Percentiles rank a stretch among this genome's conserved stretches.
Conservation (phyloP, 2,113 vertebrate genomes). For the Cranoglanis bouderius region DNA sequence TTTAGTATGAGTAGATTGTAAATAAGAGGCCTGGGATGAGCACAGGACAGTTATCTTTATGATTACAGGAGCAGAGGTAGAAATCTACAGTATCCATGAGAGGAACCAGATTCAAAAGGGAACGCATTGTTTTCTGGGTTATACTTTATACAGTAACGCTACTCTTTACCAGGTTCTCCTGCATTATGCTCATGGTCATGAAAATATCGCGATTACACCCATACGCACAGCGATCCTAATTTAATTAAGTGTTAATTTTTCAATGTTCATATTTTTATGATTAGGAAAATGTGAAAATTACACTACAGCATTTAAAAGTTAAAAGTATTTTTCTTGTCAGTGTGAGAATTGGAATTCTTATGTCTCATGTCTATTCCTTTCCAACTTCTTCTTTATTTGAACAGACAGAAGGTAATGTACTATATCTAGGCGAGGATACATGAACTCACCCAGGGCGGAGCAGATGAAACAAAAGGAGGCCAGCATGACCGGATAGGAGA, state of each 20-base stretch:
- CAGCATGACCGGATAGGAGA: constrained; percentile 61
- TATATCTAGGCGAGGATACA: not conserved
- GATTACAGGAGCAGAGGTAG: not conserved
- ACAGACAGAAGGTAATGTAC: not conserved
- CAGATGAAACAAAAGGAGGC: constrained; percentile 67
- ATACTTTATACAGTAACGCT: not conserved
- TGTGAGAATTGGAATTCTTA: not conserved
- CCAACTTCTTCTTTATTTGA: not conserved
- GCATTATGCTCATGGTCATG: not conserved
- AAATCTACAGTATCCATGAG: not conserved
- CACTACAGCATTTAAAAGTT: not conserved
- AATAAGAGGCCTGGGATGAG: not conserved
- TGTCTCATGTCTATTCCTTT: not conserved
- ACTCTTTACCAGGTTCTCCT: not conserved
- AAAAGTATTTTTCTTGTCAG: not conserved
- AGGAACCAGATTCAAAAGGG: not conserved
- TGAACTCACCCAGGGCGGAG: constrained; percentile 69
- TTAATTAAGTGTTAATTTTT: not conserved
- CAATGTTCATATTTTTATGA: not conserved
- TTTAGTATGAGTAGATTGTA: not conserved
- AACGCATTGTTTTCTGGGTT: not conserved
- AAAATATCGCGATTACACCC: not conserved
- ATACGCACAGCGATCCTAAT: not conserved
- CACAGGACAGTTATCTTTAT: not conserved
- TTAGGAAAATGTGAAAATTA: not conserved